phyloP scores from a whole-genome alignment of 2,888 invertebrate genomes.

The Pterostichus madidus region DNA sequence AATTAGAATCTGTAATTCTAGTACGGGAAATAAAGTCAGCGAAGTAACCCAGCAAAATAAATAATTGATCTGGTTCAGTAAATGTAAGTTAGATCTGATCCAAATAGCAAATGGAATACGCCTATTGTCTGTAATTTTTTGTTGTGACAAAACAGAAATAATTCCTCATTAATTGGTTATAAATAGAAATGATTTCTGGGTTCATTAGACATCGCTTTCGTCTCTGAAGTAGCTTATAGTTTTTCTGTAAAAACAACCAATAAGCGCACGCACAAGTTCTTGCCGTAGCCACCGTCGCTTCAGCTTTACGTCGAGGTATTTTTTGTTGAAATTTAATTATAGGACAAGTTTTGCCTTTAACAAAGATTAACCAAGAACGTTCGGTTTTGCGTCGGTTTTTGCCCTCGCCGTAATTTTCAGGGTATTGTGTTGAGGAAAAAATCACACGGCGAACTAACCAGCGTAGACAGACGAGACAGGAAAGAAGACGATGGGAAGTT shows the following conservation, averaged over 20 bases:
- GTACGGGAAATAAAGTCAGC: too few relatives aligned
- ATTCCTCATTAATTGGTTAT: too few relatives aligned
- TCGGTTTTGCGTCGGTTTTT: conserved; percentile 59
- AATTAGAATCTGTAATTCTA: too few relatives aligned
- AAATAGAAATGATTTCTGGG: too few relatives aligned
- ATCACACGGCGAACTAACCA: conserved; percentile 37
- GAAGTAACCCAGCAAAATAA: too few relatives aligned
- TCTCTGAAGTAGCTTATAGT: not conserved
- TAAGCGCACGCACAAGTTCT: conserved; percentile 28
- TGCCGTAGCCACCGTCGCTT: not conserved
- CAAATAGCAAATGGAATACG: too few relatives aligned
- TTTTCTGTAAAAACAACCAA: not conserved
- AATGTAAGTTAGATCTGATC: too few relatives aligned
- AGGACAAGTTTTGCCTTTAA: conserved; percentile 60
- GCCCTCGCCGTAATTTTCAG: conserved; percentile 54
- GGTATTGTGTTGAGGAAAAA: conserved; percentile 56
- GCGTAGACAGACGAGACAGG: conserved; percentile 7
- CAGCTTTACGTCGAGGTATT: not conserved
- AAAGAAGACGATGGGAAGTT: conserved; percentile 8
- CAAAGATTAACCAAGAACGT: conserved; percentile 62
- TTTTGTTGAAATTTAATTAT: conserved; percentile 64
- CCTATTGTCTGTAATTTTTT: too few relatives aligned
- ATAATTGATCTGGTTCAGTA: too few relatives aligned
- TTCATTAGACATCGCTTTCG: not conserved
- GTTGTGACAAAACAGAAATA: too few relatives aligned